Conservation (phyloP, 2,888 invertebrate genomes). For the Doris montereyensis region DNA sequence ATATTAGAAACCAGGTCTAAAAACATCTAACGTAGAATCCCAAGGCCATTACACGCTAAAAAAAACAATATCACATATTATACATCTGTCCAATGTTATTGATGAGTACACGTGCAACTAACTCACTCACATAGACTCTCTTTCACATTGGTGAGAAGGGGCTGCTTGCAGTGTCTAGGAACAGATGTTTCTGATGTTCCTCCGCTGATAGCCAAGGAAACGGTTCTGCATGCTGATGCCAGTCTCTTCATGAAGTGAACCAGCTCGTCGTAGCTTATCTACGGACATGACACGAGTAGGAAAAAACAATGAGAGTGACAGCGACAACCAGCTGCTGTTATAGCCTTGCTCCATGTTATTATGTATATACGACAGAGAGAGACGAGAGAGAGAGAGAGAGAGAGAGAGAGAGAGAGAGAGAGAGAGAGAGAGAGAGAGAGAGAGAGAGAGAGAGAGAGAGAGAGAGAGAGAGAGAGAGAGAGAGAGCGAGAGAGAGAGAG, state of each 20-base stretch:
- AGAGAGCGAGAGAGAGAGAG: too few species aligned
- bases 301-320: not conserved
- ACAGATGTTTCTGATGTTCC: slow-evolving; percentile 58
- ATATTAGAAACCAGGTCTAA: too few species aligned
- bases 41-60: too few species aligned
- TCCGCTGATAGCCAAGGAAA: slow-evolving; percentile 64
- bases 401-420: not conserved
- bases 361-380: not conserved
- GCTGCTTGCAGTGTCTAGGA: slow-evolving; percentile 63
- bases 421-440: not conserved
- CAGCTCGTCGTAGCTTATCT: slow-evolving; percentile 61
- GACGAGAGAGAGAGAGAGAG: not conserved
- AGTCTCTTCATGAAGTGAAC: slow-evolving; percentile 58
- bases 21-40: too few species aligned
- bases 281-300: too few species aligned
- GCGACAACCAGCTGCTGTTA: not conserved
- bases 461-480: not conserved
- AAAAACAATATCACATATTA: not conserved
- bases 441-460: not conserved
- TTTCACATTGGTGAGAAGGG: slow-evolving; percentile 62
- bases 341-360: not conserved
- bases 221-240: slow-evolving; percentile 61
- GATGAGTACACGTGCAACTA: not conserved
- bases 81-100: not conserved
- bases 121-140: slow-evolving; percentile 60